These are phyloP conservation scores for Hypocryptadius cinnamomeus DNA, from an alignment of 2,113 vertebrate genomes.

Conservation along the genomic window DNA sequence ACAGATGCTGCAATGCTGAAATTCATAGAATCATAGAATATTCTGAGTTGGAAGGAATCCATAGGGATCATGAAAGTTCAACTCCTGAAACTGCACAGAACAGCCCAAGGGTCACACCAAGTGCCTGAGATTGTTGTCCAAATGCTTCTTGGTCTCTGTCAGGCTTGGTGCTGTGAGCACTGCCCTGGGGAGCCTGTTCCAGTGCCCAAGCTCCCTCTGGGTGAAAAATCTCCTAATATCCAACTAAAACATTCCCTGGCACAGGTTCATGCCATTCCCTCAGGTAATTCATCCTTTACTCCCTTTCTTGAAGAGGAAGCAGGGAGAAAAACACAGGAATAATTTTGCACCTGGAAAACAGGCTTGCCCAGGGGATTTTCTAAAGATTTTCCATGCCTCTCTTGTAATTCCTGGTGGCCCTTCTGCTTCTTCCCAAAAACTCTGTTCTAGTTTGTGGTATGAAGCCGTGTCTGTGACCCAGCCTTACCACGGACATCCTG, in stretches of 20 bases:
- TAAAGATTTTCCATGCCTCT: neutral
- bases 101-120: neutral
- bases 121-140: fast-evolving
- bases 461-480: neutral
- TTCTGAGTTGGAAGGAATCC: neutral
- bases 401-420: neutral
- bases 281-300: neutral
- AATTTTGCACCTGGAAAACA: neutral
- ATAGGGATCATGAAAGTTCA: neutral
- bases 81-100: neutral
- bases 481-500: neutral
- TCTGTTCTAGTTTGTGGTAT: neutral
- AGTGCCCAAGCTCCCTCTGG: neutral
- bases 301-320: neutral
- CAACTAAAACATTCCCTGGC: neutral
- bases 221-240: fast-evolving
- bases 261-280: neutral
- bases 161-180: neutral
- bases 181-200: neutral
- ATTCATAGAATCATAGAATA: neutral
- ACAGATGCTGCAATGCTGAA: neutral
- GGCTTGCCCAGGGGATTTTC: neutral
- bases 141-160: fast-evolving
- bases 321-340: neutral
- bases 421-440: neutral